Evolutionary conservation across 2,113 vertebrate genomes (phyloP).

Genomic region (Ranitomeya variabilis): DNA sequence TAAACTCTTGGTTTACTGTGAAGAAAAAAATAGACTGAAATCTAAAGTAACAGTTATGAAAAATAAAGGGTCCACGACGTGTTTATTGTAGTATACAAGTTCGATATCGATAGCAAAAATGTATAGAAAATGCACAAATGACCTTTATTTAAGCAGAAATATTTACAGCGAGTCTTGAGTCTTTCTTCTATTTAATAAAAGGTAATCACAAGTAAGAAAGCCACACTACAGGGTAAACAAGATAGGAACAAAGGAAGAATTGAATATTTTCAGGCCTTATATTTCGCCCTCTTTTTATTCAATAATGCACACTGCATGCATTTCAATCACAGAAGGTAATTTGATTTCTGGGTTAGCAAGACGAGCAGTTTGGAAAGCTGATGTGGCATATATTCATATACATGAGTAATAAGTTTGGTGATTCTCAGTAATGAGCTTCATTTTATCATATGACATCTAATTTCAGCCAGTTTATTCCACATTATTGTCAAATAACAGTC

Average conservation of each 20-base stretch:
- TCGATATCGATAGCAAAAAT: not conserved
- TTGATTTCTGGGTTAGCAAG: slow-evolving; percentile 49
- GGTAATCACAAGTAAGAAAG: not conserved
- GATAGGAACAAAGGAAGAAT: slow-evolving; percentile 43
- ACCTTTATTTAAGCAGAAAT: not conserved
- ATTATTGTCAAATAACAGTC: slow-evolving; percentile 54
- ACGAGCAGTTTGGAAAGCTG: slow-evolving; percentile 46
- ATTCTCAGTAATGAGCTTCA: slow-evolving; percentile 50
- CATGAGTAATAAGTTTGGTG: slow-evolving; percentile 43
- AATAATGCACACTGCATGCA: slow-evolving; percentile 45
- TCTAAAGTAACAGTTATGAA: not conserved
- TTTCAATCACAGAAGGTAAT: slow-evolving; percentile 46
- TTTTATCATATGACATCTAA: slow-evolving; percentile 55
- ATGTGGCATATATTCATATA: slow-evolving; percentile 56
- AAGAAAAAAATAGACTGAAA: not conserved
- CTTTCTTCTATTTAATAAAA: slow-evolving; percentile 44
- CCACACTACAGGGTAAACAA: slow-evolving; percentile 38
- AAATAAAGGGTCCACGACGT: not conserved
- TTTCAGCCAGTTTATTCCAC: slow-evolving; percentile 52
- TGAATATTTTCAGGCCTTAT: slow-evolving; percentile 38
- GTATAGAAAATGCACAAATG: not conserved
- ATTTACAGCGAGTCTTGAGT: not conserved
- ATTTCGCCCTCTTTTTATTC: slow-evolving; percentile 50
- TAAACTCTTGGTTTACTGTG: not conserved
- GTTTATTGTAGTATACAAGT: not conserved